Conservation (phyloP, 2,888 invertebrate species). For the Erebia aethiops region DNA sequence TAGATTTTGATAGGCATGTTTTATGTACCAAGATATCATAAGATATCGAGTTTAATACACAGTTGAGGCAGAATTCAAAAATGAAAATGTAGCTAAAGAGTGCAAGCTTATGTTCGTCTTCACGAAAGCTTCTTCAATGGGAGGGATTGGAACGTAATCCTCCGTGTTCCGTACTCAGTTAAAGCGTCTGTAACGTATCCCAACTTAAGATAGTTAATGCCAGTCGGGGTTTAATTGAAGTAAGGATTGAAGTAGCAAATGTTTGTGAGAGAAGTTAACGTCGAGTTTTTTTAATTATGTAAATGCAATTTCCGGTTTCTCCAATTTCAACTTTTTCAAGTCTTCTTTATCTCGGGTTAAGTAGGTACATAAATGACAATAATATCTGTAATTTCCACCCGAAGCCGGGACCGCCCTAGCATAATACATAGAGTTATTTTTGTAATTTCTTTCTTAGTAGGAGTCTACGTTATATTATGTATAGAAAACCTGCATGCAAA, state of each 20-base stretch:
- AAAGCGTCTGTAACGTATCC: slow-evolving; percentile 24
- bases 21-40: no score
- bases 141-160: slow-evolving; percentile 21
- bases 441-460: no score
- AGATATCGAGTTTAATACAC: no score
- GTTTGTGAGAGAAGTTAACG: background rate
- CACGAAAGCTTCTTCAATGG: slow-evolving; percentile 20
- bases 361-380: no score
- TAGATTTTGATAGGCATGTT: no score
- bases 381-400: no score
- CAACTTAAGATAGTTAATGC: slow-evolving; percentile 23
- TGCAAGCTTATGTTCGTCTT: slow-evolving; percentile 19
- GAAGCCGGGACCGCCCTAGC: no score
- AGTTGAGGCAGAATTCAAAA: background rate
- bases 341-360: background rate
- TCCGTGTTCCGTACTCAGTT: slow-evolving; percentile 17
- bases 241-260: slow-evolving; percentile 7
- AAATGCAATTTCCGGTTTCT: background rate
- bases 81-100: slow-evolving; percentile 24
- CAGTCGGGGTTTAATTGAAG: slow-evolving; percentile 12
- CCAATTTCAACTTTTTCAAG: background rate
- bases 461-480: no score
- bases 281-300: background rate
- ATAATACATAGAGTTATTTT: no score
- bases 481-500: no score